Conservation (phyloP, 2,888 invertebrate genomes). For the Lydus trimaculatus region DNA sequence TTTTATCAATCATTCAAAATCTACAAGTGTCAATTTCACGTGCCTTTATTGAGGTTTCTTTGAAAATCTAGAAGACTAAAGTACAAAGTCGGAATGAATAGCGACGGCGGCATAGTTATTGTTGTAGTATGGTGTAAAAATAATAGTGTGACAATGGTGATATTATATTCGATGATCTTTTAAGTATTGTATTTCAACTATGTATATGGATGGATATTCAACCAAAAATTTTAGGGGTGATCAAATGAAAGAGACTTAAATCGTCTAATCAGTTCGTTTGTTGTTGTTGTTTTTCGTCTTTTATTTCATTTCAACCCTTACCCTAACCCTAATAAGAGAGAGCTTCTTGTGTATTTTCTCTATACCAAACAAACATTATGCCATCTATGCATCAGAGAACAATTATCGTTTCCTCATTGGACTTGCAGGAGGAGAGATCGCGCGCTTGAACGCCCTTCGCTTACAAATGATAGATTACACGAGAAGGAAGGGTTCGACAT, state of each 20-base stretch:
- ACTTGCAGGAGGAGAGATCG: constrained; percentile 37
- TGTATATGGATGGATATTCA: constrained; percentile 7
- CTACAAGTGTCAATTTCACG: constrained; percentile 7
- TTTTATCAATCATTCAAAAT: constrained; percentile 7
- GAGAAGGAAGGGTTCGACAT: constrained; percentile 46
- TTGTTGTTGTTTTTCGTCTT: constrained; percentile 4
- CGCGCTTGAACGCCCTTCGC: constrained; percentile 48
- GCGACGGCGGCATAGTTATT: background rate
- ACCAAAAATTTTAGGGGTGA: background rate
- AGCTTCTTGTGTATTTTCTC: constrained; percentile 1
- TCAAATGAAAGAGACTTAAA: constrained; percentile 5
- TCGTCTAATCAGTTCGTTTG: constrained; percentile 6
- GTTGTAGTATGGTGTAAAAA: background rate
- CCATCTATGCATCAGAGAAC: constrained; percentile 32
- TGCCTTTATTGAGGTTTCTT: background rate
- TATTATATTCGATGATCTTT: constrained; percentile 2
- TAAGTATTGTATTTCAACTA: background rate
- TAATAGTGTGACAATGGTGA: background rate
- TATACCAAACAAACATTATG: constrained; percentile 29
- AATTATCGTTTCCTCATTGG: constrained; percentile 56
- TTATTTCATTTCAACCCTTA: constrained; percentile 1
- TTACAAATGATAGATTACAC: constrained; percentile 56
- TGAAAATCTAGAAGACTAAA: background rate
- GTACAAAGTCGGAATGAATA: background rate
- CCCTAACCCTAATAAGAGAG: background rate